Evolutionary conservation across 2,888 invertebrate genomes (phyloP).

Genomic region (Carterocephalus palaemon): DNA sequence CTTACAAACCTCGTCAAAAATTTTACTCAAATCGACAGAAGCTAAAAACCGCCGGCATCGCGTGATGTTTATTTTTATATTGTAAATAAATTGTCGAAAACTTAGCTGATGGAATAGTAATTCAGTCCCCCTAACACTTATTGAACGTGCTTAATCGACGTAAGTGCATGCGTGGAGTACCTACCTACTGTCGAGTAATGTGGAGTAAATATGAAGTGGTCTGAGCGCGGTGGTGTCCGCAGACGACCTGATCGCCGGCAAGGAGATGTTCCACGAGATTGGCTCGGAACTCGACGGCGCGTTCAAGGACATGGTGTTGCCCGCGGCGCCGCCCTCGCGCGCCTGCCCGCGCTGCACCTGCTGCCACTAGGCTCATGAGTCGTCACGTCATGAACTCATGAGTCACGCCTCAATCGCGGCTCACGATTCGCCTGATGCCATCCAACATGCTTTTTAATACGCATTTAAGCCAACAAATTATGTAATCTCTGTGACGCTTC

Average conservation of each 20-base stretch:
- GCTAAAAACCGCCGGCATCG: constrained; percentile 19
- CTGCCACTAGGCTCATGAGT: no score
- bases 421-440: neutral
- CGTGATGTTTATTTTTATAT: constrained; percentile 42
- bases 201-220: constrained; percentile 33
- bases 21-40: constrained; percentile 26
- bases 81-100: constrained; percentile 52
- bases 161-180: constrained; percentile 47
- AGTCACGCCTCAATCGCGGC: no score
- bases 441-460: constrained; percentile 40
- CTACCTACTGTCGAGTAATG: constrained; percentile 32
- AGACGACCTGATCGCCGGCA: constrained; percentile 91
- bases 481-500: constrained; percentile 24
- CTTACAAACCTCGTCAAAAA: constrained; percentile 1
- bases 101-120: constrained; percentile 74
- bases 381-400: no score
- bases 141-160: neutral
- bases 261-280: constrained; percentile 94
- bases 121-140: constrained; percentile 30
- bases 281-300: constrained; percentile 95
- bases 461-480: constrained; percentile 58
- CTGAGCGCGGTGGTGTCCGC: constrained; percentile 60
- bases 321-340: constrained; percentile 38
- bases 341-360: constrained; percentile 66
- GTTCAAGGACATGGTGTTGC: constrained; percentile 83